Evolutionary conservation across 1,140 invertebrate species (phyloP).

Genomic region (Hypsibius dujardini): DNA sequence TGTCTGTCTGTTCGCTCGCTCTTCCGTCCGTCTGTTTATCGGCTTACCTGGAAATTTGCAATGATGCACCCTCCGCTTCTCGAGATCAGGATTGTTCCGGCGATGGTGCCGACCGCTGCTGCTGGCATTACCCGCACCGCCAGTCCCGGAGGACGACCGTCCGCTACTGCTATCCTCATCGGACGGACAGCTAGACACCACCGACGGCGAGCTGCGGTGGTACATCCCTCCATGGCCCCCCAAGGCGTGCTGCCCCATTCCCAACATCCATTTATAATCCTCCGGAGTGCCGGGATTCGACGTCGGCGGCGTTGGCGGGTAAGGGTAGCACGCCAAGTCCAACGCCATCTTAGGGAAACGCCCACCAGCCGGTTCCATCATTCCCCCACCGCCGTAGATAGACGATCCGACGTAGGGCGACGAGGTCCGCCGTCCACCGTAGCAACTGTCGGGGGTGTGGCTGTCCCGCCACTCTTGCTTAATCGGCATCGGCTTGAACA

Average conservation of each 20-base stretch:
- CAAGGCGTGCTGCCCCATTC: background rate
- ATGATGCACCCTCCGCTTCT: conserved; percentile 79
- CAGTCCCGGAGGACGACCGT: background rate
- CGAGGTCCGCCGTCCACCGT: background rate
- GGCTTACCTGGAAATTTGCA: conserved; percentile 74
- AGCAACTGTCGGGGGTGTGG: background rate
- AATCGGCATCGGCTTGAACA: background rate
- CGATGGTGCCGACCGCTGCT: conserved; percentile 52
- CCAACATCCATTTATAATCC: background rate
- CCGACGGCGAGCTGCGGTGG: conserved; percentile 3
- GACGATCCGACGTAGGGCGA: background rate
- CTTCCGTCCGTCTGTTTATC: conserved; percentile 84
- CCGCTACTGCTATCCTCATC: background rate
- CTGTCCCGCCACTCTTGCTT: background rate
- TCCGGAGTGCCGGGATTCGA: background rate
- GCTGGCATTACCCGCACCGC: background rate
- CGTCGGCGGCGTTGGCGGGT: background rate
- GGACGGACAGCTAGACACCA: background rate
- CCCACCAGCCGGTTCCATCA: background rate
- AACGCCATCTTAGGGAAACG: background rate
- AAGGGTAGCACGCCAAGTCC: background rate
- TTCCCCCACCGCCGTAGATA: background rate
- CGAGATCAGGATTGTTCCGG: conserved; percentile 82
- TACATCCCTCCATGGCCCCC: background rate
- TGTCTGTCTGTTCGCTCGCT: conserved; percentile 69